Percentiles rank a stretch among this genome's conserved stretches.
phyloP scores from a whole-genome alignment of 2,113 vertebrate genomes.

The Nothobranchius kuhntae region DNA sequence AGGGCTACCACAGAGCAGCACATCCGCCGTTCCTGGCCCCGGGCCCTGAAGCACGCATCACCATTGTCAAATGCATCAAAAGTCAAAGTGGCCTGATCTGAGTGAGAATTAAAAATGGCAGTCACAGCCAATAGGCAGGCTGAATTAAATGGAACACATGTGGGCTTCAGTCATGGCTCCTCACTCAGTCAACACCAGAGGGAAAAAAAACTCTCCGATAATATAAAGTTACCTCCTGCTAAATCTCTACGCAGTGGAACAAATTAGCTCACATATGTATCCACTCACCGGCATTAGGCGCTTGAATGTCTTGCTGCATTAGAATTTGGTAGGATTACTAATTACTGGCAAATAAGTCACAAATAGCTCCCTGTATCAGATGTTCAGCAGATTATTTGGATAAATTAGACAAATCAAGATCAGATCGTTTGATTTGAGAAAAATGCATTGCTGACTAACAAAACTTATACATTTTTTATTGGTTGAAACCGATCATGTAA shows the following conservation, averaged over 20 bases:
- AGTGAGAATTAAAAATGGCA: conserved; percentile 47
- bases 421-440: conserved; percentile 15
- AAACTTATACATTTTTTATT: too few relatives aligned
- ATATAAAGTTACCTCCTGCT: conserved; percentile 67
- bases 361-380: conserved; percentile 51
- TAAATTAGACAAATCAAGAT: conserved; percentile 18
- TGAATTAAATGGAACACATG: conserved; percentile 45
- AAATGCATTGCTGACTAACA: background rate
- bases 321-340: conserved; percentile 43
- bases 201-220: conserved; percentile 38
- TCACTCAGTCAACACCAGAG: conserved; percentile 43
- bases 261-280: conserved; percentile 64
- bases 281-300: conserved; percentile 65
- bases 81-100: conserved; percentile 31
- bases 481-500: too few relatives aligned
- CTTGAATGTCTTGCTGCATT: conserved; percentile 43
- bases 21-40: conserved; percentile 42
- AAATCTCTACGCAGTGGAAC: conserved; percentile 69
- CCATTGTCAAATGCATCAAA: conserved; percentile 54
- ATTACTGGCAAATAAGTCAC: conserved; percentile 31
- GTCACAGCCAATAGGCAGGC: conserved; percentile 47
- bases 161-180: conserved; percentile 61
- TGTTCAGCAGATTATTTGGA: conserved; percentile 46
- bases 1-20: conserved; percentile 38
- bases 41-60: conserved; percentile 25